These are phyloP conservation scores for Campopleginae sp. DNA, from an alignment of 2,888 invertebrate genomes.

Conservation along the genomic window DNA sequence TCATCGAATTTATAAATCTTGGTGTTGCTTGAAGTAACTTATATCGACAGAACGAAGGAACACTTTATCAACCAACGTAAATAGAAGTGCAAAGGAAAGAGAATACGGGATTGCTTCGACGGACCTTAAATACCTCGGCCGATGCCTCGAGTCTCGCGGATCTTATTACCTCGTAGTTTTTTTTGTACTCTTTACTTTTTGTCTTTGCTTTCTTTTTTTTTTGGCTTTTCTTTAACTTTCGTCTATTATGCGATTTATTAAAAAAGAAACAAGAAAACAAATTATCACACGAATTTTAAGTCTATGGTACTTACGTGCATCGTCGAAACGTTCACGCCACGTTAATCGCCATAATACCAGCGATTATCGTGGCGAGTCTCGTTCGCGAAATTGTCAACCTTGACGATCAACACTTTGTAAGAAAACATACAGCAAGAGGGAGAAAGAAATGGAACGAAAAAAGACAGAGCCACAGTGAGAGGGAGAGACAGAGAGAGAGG, in stretches of 20 bases:
- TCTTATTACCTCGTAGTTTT: constrained; percentile 51
- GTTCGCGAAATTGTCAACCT: constrained; percentile 61
- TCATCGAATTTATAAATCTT: constrained; percentile 39
- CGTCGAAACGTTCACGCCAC: constrained; percentile 66
- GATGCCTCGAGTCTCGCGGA: constrained; percentile 65
- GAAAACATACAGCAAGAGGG: constrained; percentile 24
- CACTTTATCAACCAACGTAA: constrained; percentile 58
- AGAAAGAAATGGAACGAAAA: constrained; percentile 21
- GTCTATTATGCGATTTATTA: constrained; percentile 54
- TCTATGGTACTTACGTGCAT: constrained; percentile 69
- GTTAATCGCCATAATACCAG: constrained; percentile 57
- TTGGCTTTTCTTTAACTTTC: constrained; percentile 45
- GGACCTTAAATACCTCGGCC: constrained; percentile 67
- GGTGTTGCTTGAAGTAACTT: constrained; percentile 60
- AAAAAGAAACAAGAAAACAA: constrained; percentile 71
- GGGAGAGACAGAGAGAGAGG: constrained; percentile 14
- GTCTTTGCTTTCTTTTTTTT: constrained; percentile 50
- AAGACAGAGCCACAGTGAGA: not conserved
- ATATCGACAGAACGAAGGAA: constrained; percentile 64
- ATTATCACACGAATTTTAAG: constrained; percentile 58
- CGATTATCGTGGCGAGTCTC: constrained; percentile 64
- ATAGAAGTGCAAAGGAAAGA: constrained; percentile 64
- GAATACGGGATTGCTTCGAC: constrained; percentile 68
- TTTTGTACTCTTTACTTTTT: constrained; percentile 39
- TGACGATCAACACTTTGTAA: constrained; percentile 57